A percentile compares a stretch with the other conserved stretches of the same genome.
These are phyloP conservation scores for Mus caroli DNA, from an alignment of 2,797 vertebrate genomes.

Conservation along the genomic window DNA sequence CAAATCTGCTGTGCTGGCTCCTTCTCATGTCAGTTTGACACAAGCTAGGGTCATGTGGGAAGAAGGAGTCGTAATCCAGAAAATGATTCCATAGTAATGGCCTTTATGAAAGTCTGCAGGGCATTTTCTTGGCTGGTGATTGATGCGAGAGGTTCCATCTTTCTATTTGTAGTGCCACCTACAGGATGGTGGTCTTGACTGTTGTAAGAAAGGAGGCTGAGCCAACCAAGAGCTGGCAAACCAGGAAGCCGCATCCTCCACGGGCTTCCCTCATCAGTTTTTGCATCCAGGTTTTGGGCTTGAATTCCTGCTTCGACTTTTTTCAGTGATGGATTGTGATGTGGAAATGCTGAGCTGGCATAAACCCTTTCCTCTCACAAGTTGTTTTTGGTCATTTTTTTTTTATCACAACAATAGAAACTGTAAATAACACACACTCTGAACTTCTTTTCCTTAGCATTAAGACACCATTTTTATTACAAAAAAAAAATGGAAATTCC, in stretches of 20 bases:
- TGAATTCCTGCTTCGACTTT: not conserved
- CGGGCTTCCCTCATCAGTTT: not conserved
- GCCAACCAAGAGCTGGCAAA: not conserved
- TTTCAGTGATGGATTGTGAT: not conserved
- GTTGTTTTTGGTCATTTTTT: not conserved
- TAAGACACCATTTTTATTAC: not conserved
- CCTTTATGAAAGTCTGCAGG: not conserved
- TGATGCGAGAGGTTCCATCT: no score
- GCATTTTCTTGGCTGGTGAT: not conserved
- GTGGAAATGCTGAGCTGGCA: not conserved
- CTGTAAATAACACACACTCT: not conserved
- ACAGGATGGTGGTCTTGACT: not conserved
- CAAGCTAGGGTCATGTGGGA: not conserved
- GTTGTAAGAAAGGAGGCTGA: not conserved
- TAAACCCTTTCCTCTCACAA: not conserved
- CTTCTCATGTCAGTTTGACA: not conserved
- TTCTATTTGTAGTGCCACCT: not conserved
- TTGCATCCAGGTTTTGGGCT: not conserved
- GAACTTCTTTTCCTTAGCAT: conserved; percentile 1
- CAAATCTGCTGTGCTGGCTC: not conserved
- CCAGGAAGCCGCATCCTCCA: not conserved
- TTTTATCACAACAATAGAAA: not conserved
- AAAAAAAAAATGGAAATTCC: conserved; percentile 3
- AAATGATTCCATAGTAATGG: not conserved
- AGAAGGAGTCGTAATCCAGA: not conserved